Conservation (phyloP, 30 jellyfish, hydroid and myxozoan genomes). For the Rhopilema esculentum region DNA sequence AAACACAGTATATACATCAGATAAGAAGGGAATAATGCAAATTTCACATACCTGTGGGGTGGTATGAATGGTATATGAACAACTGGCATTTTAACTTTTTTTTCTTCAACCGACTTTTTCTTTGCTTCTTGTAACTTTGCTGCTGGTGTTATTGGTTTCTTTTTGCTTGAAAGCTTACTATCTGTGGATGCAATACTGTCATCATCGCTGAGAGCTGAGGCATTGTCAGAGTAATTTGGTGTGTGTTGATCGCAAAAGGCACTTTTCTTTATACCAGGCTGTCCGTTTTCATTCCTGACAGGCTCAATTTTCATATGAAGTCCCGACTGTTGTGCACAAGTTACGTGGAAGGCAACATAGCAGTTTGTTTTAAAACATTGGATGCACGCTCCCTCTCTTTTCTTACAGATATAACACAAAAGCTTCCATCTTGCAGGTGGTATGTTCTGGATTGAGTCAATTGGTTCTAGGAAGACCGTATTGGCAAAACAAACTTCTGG, state of each 20-base stretch:
- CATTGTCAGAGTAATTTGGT: conserved; percentile 76
- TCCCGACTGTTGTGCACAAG: conserved; percentile 99
- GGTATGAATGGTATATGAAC: conserved; percentile 99
- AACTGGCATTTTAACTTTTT: conserved; percentile 85
- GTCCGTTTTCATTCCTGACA: conserved; percentile 92
- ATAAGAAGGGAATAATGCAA: no score
- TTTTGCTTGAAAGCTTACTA: conserved; percentile 73
- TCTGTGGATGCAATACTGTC: conserved; percentile 85
- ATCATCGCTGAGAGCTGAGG: conserved; percentile 90
- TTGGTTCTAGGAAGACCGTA: conserved; percentile 97
- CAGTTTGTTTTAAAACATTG: conserved; percentile 97
- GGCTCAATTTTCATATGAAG: conserved; percentile 97
- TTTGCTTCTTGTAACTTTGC: conserved; percentile 89
- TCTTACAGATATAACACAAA: conserved; percentile 90
- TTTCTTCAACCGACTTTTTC: conserved; percentile 74
- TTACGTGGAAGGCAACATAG: conserved; percentile 95
- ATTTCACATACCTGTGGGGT: conserved; percentile 92
- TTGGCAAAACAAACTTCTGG: conserved; percentile 99
- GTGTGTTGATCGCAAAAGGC: conserved; percentile 93
- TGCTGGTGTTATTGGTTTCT: conserved; percentile 81
- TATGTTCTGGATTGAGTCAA: conserved; percentile 92
- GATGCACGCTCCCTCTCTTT: conserved; percentile 96
- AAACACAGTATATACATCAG: no score
- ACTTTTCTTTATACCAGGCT: conserved; percentile 86
- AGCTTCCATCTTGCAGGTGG: conserved; percentile 99